Evolutionary conservation across 1,140 invertebrate genomes (phyloP), one percentile per base, ranked within the genome.

Genomic region (Euura lappo): DNA sequence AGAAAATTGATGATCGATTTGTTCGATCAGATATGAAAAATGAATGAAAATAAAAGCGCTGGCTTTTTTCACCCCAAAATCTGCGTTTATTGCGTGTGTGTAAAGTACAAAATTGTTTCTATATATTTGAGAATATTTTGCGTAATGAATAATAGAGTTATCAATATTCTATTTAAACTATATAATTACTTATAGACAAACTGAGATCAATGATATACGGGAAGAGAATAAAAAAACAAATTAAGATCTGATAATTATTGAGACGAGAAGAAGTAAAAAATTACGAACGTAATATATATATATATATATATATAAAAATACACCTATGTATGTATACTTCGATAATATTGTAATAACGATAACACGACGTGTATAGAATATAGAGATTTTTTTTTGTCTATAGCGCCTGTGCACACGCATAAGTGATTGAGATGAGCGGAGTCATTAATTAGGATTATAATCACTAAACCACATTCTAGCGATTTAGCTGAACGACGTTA

Each of bases 21-120:
- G 65, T 76, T 72, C 70, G 44, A 68, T 71, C 65, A 67, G 72
- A 69, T 68, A 65, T 71, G 28, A 28, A 28, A 28, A 28, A 28
- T 28, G 28, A 28, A 28, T 28, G 28, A 28, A 60, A 3, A 45
- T 65, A 46, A 46, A 73, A 6, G 65, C 45, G 68, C 65, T 11
- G 71, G 66, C 66, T 68, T 7, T 64, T 28, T 44, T 5, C 66
- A 44, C 66, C 44, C 65, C 69, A 28, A 28, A 6, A 69, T 70
- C 74, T 77, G 72, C 73, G 71, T 80, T 77, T 70, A 73, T 76
- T 77, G 75, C 78, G 78, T 78, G 74, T 28, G 76, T 74, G 65
- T 78, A 81, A 72, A 84, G 82, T 84, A 84, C 83, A 83, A 83
- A 83, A 83, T 80, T 82, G 69, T 80, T 83, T 85, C 74, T 44